phyloP scores from a whole-genome alignment of 37 sponge, comb jelly and placozoan genomes.

The Halichondria panicea region DNA sequence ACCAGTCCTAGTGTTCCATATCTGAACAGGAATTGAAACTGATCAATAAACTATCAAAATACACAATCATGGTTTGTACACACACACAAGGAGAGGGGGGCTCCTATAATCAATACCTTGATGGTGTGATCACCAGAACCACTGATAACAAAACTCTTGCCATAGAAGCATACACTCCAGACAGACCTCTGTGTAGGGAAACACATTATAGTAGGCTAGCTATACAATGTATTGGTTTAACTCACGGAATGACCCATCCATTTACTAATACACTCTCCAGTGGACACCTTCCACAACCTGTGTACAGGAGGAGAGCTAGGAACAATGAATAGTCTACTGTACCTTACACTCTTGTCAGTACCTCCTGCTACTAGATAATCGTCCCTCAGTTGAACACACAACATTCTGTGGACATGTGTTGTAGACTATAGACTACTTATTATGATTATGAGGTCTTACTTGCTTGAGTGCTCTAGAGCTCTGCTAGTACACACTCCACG shows the following conservation, averaged over 20 bases:
- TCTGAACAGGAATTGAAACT: slow-evolving; percentile 12
- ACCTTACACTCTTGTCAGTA: slow-evolving; percentile 62
- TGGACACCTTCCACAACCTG: slow-evolving; percentile 66
- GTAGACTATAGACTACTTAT: neutral
- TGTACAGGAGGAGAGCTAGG: neutral
- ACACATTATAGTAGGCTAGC: neutral
- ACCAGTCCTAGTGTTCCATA: slow-evolving; percentile 69
- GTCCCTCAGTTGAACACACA: slow-evolving; percentile 57
- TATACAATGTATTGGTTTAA: neutral
- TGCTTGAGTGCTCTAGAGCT: slow-evolving; percentile 40
- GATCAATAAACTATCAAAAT: too few species aligned
- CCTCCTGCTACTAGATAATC: slow-evolving; percentile 55
- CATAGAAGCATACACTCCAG: slow-evolving; percentile 79
- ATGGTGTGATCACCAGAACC: slow-evolving; percentile 69
- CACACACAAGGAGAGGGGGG: neutral
- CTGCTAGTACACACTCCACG: slow-evolving; percentile 20
- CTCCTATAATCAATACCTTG: slow-evolving; percentile 33
- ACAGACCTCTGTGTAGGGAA: slow-evolving; percentile 54
- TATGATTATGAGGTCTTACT: slow-evolving; percentile 6
- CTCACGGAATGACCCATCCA: slow-evolving; percentile 67
- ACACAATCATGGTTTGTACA: neutral
- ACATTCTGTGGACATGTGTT: slow-evolving; percentile 20
- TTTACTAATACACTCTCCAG: slow-evolving; percentile 26
- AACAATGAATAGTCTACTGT: neutral
- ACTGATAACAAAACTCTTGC: slow-evolving; percentile 70